These are phyloP conservation scores for Cydia pomonella DNA, from an alignment of 1,140 invertebrate genomes.

Conservation along the genomic window DNA sequence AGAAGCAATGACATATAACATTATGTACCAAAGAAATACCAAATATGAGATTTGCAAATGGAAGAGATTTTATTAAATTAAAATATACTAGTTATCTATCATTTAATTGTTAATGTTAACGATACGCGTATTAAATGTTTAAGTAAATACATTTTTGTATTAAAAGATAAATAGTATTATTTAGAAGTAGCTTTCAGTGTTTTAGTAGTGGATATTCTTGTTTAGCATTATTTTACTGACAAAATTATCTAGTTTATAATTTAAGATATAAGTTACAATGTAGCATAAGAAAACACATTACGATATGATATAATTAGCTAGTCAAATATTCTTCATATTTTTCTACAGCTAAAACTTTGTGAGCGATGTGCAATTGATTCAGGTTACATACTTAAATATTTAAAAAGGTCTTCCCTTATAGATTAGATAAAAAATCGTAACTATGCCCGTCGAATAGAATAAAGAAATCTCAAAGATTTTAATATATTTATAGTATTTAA, in stretches of 20 bases:
- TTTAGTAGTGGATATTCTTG: constrained; percentile 15
- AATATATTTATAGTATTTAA: not conserved
- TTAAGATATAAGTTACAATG: not conserved
- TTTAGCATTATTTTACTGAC: constrained; percentile 24
- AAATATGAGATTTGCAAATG: constrained; percentile 8
- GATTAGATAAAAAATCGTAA: not conserved
- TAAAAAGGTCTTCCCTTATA: constrained; percentile 34
- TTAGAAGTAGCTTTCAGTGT: constrained; percentile 33
- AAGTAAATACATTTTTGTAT: constrained; percentile 33
- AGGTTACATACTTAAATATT: constrained; percentile 10
- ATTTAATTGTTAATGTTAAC: constrained; percentile 24
- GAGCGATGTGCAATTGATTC: constrained; percentile 50
- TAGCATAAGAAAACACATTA: constrained; percentile 16
- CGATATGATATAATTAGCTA: constrained; percentile 50
- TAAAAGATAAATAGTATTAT: constrained; percentile 31
- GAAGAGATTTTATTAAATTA: constrained; percentile 10
- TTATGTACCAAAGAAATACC: constrained; percentile 19
- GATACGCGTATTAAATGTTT: constrained; percentile 22
- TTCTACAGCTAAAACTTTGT: constrained; percentile 56
- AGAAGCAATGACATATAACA: constrained; percentile 3
- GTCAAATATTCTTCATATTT: constrained; percentile 69
- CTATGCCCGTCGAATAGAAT: not conserved
- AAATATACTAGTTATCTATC: not conserved
- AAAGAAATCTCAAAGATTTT: constrained; percentile 10
- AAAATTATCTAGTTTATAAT: constrained; percentile 18